Conservation (phyloP, 1,140 invertebrate species). For the Rhagoletis pomonella region DNA sequence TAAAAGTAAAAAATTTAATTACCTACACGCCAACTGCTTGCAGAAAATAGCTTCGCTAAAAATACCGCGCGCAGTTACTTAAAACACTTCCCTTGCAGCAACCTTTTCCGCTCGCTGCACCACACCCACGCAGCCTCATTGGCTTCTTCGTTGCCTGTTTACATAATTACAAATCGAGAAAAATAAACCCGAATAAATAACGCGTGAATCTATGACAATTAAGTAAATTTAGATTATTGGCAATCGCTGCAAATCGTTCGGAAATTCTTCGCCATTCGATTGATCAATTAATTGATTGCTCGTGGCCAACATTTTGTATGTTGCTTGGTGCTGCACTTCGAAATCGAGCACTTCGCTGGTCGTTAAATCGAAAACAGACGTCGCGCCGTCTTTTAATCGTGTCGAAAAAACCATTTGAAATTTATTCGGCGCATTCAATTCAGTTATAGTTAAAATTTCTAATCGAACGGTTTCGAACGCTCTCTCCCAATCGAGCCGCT, state of each 20-base stretch:
- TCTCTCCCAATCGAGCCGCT: slow-evolving; percentile 40
- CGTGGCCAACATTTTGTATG: slow-evolving; percentile 5
- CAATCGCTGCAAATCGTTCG: slow-evolving; percentile 9
- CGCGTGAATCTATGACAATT: slow-evolving; percentile 39
- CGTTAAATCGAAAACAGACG: slow-evolving; percentile 3
- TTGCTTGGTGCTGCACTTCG: not conserved
- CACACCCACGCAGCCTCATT: not conserved
- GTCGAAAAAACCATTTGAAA: slow-evolving; percentile 5
- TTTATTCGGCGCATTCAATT: slow-evolving; percentile 36
- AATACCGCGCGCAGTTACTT: slow-evolving; percentile 5
- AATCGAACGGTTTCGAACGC: slow-evolving; percentile 46
- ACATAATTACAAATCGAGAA: slow-evolving; percentile 20
- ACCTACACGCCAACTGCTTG: not conserved
- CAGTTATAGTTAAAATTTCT: slow-evolving; percentile 57
- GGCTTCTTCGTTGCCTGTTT: not conserved
- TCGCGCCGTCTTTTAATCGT: not conserved
- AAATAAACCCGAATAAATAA: slow-evolving; percentile 35
- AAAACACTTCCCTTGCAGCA: slow-evolving; percentile 33
- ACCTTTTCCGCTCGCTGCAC: not conserved
- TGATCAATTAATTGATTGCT: slow-evolving; percentile 10
- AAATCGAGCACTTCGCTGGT: not conserved
- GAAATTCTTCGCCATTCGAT: slow-evolving; percentile 1
- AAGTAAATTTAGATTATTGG: slow-evolving; percentile 45
- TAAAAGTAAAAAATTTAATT: not conserved
- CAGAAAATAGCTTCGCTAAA: slow-evolving; percentile 22